Evolutionary conservation across 2,797 vertebrate species (phyloP).

Genomic region (Myotis vivesi): DNA sequence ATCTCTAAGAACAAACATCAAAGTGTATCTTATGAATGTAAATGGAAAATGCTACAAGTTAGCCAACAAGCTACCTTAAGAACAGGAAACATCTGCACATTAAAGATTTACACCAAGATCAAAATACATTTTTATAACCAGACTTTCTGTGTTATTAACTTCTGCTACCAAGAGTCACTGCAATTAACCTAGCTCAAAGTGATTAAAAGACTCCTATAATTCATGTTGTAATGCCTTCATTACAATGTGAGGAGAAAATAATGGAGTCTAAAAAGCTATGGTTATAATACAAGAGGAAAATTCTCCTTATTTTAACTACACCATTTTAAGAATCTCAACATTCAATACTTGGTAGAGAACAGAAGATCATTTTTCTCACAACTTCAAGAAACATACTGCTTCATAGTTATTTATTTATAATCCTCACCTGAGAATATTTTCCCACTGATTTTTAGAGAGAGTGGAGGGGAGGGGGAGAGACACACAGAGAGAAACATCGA

Average conservation of each 20-base stretch:
- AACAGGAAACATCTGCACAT: constrained; percentile 59
- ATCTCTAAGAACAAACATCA: constrained; percentile 49
- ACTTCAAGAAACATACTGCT: not conserved
- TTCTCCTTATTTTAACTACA: constrained; percentile 25
- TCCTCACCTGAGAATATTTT: too few relatives aligned
- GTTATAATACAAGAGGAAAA: constrained; percentile 2
- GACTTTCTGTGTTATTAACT: constrained; percentile 67
- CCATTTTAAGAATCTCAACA: not conserved
- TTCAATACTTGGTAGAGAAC: not conserved
- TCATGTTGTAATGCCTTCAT: constrained; percentile 55
- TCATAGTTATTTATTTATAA: not conserved
- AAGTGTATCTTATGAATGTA: constrained; percentile 17
- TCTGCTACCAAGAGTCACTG: constrained; percentile 73
- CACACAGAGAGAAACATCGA: too few relatives aligned
- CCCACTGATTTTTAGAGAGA: too few relatives aligned
- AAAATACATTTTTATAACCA: constrained; percentile 74
- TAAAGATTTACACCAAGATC: constrained; percentile 68
- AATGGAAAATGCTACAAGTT: not conserved
- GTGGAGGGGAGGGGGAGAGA: too few relatives aligned
- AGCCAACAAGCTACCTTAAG: not conserved
- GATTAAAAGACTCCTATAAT: constrained; percentile 74
- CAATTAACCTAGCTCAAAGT: constrained; percentile 75
- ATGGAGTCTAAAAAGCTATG: not conserved
- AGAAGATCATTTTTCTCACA: constrained; percentile 27
- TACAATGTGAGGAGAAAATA: constrained; percentile 48